Conservation (phyloP, 2,888 invertebrate species). For the Brassicogethes aeneus region DNA sequence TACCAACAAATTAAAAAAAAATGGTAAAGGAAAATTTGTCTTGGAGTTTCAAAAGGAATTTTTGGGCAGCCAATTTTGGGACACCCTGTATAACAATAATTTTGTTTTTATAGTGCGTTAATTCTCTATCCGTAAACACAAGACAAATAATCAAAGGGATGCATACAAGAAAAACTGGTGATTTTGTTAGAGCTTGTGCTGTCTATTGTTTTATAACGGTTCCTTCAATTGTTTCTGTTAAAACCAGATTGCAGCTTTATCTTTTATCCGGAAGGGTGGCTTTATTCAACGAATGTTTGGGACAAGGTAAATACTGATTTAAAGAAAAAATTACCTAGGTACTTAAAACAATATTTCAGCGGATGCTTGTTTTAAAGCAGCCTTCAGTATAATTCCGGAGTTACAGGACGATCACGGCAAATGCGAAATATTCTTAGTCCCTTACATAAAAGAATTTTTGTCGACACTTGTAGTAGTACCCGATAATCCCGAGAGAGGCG, state of each 20-base stretch:
- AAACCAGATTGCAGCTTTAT: slow-evolving; percentile 74
- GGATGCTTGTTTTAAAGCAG: slow-evolving; percentile 89
- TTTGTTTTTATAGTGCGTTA: slow-evolving; percentile 58
- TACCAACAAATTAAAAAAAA: no score
- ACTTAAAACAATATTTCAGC: slow-evolving; percentile 45
- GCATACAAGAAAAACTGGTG: slow-evolving; percentile 70
- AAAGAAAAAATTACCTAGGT: no score
- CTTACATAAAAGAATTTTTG: slow-evolving; percentile 67
- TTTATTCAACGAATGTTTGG: slow-evolving; percentile 79
- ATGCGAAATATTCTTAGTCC: slow-evolving; percentile 61
- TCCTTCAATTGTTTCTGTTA: slow-evolving; percentile 83
- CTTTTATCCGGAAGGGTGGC: slow-evolving; percentile 83
- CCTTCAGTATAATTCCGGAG: slow-evolving; percentile 71
- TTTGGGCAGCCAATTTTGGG: no score
- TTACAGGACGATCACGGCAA: slow-evolving; percentile 67
- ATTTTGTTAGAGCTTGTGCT: slow-evolving; percentile 87
- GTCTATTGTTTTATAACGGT: slow-evolving; percentile 95
- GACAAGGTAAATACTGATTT: slow-evolving; percentile 59
- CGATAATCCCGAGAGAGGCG: slow-evolving; percentile 83
- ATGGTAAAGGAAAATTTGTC: no score
- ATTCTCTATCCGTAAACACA: slow-evolving; percentile 64
- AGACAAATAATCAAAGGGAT: slow-evolving; percentile 60
- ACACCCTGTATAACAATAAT: no score
- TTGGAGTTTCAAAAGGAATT: slow-evolving; percentile 27
- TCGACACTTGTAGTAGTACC: slow-evolving; percentile 79